Evolutionary conservation across 2,797 vertebrate species (phyloP).

Genomic region (Arctocebus calabarensis): DNA sequence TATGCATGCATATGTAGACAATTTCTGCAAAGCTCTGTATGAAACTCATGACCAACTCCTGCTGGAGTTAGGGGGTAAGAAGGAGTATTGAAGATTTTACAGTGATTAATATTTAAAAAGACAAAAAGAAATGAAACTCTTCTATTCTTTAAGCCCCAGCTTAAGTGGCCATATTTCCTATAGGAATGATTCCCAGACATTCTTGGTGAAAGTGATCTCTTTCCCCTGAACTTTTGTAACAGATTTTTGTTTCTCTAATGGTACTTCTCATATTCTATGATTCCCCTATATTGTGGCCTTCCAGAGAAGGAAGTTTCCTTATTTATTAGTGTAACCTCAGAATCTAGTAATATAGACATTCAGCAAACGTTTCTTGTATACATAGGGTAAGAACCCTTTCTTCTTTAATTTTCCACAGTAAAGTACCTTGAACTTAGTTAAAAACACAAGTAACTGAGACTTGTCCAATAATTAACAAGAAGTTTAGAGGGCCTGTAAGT

Average conservation of each 20-base stretch:
- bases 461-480: constrained; percentile 5
- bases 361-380: constrained; percentile 14
- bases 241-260: constrained; percentile 2
- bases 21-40: not conserved
- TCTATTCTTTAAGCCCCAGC: not conserved
- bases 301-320: not conserved
- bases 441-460: not conserved
- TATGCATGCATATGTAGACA: not conserved
- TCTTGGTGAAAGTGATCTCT: not conserved
- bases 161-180: not conserved
- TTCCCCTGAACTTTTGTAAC: not conserved
- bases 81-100: not conserved
- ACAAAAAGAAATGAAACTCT: not conserved
- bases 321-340: not conserved
- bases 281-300: not conserved
- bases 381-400: not conserved
- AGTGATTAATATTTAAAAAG: not conserved
- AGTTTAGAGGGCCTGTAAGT: not conserved
- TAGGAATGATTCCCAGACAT: not conserved
- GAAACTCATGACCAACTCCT: not conserved
- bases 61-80: not conserved
- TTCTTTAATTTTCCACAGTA: not conserved
- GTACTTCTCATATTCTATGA: not conserved
- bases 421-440: not conserved
- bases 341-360: not conserved